phyloP scores from a whole-genome alignment of 2,888 invertebrate genomes.

The Hyalella azteca region DNA sequence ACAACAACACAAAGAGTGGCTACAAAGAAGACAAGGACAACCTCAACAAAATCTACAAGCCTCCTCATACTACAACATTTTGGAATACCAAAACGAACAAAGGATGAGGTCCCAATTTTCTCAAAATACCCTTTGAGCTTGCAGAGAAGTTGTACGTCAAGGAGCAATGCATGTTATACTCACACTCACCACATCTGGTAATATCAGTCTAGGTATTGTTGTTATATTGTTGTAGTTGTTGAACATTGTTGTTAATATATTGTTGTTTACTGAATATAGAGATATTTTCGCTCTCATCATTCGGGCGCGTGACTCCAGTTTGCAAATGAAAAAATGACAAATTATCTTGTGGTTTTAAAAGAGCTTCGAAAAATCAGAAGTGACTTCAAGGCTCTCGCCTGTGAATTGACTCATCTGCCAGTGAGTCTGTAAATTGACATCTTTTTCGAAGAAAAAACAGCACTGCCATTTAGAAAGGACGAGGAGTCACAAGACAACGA shows the following conservation, averaged over 20 bases:
- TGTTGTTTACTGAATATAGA: slow-evolving; percentile 36
- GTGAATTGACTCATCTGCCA: too few relatives aligned
- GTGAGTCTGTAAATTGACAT: neutral
- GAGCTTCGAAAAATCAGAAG: slow-evolving; percentile 5
- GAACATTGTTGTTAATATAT: slow-evolving; percentile 37
- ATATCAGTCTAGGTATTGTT: slow-evolving; percentile 36
- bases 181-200: slow-evolving; percentile 29
- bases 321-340: neutral
- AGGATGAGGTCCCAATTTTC: neutral
- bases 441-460: neutral
- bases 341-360: neutral
- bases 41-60: slow-evolving; percentile 16
- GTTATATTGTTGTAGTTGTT: slow-evolving; percentile 37
- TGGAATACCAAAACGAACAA: slow-evolving; percentile 29
- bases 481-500: neutral
- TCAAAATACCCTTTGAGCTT: slow-evolving; percentile 33
- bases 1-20: slow-evolving; percentile 35
- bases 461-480: neutral
- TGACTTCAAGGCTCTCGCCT: too few relatives aligned
- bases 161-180: slow-evolving; percentile 25
- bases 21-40: slow-evolving; percentile 1
- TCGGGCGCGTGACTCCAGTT: slow-evolving; percentile 1
- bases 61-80: slow-evolving; percentile 37
- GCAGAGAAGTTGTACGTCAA: neutral
- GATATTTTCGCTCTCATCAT: slow-evolving; percentile 30